Conservation (phyloP, 2,113 vertebrate genomes). For the Astatoreochromis straeleni region DNA sequence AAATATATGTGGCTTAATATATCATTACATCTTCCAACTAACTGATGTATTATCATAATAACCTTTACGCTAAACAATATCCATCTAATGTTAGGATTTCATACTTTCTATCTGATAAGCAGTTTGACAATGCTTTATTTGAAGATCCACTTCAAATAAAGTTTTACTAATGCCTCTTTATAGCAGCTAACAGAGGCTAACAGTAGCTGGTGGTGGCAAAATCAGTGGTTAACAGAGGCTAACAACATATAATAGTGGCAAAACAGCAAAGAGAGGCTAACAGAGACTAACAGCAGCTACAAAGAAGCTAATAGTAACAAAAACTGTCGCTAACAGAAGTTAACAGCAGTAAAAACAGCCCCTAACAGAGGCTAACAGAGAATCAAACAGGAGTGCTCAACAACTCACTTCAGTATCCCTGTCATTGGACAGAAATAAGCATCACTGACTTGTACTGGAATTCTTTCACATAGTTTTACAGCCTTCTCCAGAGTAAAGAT, state of each 20-base stretch:
- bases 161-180: not conserved
- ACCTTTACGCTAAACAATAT: not conserved
- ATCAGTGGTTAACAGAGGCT: not conserved
- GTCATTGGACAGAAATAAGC: not conserved
- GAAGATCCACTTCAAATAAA: not conserved
- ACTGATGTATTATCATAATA: not conserved
- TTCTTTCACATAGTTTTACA: not conserved
- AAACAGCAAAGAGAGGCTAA: not conserved
- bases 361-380: not conserved
- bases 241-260: not conserved
- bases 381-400: not conserved
- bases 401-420: not conserved
- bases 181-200: not conserved
- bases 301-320: not conserved
- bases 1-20: not conserved
- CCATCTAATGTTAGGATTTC: not conserved
- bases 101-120: not conserved
- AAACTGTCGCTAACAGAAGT: rapidly evolving
- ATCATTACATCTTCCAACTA: not conserved
- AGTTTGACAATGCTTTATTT: not conserved
- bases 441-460: not conserved
- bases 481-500: not conserved
- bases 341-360: not conserved
- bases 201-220: not conserved
- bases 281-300: not conserved